These are phyloP conservation scores for Cairina moschata DNA, from an alignment of 2,113 vertebrate genomes.

Conservation along the genomic window DNA sequence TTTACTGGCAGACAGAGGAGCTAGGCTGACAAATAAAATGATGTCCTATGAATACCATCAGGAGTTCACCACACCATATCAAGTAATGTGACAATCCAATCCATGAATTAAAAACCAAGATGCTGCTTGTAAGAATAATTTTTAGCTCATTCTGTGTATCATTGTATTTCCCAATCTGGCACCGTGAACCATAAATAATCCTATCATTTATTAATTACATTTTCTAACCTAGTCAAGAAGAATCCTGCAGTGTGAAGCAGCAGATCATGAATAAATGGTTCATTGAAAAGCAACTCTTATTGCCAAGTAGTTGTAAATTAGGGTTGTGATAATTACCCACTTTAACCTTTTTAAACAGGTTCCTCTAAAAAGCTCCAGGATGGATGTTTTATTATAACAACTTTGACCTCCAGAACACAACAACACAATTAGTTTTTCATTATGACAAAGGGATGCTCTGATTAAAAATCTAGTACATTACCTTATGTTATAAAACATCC, in stretches of 20 bases:
- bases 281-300: constrained; percentile 79
- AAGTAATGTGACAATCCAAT: constrained; percentile 62
- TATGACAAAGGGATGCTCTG: constrained; percentile 69
- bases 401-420: constrained; percentile 75
- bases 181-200: constrained; percentile 83
- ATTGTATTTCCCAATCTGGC: constrained; percentile 78
- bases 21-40: constrained; percentile 16
- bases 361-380: constrained; percentile 77
- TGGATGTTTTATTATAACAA: constrained; percentile 77
- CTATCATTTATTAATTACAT: constrained; percentile 85
- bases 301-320: constrained; percentile 81
- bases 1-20: constrained; percentile 15
- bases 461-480: constrained; percentile 37
- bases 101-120: constrained; percentile 70
- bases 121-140: constrained; percentile 58
- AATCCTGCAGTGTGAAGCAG: constrained; percentile 74
- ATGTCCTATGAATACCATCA: constrained; percentile 47
- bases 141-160: constrained; percentile 70
- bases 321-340: constrained; percentile 80
- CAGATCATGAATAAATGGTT: constrained; percentile 79
- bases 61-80: constrained; percentile 57
- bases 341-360: constrained; percentile 82
- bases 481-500: neutral
- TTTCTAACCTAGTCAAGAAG: constrained; percentile 80
- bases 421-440: constrained; percentile 73